Conservation (phyloP, 2,113 vertebrate species). For the Limnothrissa miodon region DNA sequence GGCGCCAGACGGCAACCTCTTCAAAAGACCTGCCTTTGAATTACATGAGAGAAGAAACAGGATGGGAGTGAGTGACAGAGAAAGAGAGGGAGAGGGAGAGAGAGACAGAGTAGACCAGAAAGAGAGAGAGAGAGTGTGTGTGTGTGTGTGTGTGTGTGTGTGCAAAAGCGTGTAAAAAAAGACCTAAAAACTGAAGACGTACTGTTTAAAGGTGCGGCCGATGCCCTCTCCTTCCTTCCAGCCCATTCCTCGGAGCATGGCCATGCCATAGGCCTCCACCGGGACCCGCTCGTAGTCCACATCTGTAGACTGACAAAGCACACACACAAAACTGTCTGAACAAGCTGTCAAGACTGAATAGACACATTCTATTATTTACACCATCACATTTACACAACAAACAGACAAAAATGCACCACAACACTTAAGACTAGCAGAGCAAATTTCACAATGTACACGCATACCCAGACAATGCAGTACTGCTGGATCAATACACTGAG, state of each 20-base stretch:
- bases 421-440: too few species aligned
- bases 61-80: not conserved
- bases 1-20: not conserved
- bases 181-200: not conserved
- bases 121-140: not conserved
- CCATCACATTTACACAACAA: too few species aligned
- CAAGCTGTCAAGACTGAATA: too few species aligned
- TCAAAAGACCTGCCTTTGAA: not conserved
- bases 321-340: not conserved
- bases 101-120: not conserved
- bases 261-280: slow-evolving; percentile 83
- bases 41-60: not conserved
- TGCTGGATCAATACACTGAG: too few species aligned
- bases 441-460: not conserved
- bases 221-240: slow-evolving; percentile 85
- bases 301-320: slow-evolving; percentile 71
- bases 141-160: not conserved
- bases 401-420: too few species aligned
- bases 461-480: not conserved
- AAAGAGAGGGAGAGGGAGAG: not conserved
- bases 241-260: slow-evolving; percentile 91
- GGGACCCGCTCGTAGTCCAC: slow-evolving; percentile 83
- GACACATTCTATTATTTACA: too few species aligned
- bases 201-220: slow-evolving; percentile 87
- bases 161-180: not conserved